Evolutionary conservation across 2,888 invertebrate genomes (phyloP).

Genomic region (Selenia dentaria): DNA sequence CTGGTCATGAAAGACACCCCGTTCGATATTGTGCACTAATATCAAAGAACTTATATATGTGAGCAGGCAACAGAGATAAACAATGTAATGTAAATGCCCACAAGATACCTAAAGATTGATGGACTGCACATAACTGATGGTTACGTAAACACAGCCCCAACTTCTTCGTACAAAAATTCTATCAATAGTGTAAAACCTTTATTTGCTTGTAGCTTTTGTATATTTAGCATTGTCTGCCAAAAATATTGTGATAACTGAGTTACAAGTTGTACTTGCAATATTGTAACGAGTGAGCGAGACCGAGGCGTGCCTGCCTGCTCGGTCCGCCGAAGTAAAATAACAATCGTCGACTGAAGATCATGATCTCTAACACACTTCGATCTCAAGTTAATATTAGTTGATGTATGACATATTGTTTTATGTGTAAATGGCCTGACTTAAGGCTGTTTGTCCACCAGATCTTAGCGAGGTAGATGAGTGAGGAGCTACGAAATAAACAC

Average conservation of each 20-base stretch:
- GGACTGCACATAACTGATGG: too few relatives aligned
- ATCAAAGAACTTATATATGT: too few relatives aligned
- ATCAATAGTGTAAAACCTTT: not conserved
- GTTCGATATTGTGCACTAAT: too few relatives aligned
- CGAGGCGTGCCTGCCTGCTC: not conserved
- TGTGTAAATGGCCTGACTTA: constrained; percentile 5
- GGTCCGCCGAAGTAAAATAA: constrained; percentile 24
- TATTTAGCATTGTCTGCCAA: constrained; percentile 47
- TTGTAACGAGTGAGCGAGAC: constrained; percentile 1
- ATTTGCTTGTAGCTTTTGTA: constrained; percentile 31
- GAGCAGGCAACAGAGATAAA: too few relatives aligned
- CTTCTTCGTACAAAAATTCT: not conserved
- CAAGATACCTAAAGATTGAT: too few relatives aligned
- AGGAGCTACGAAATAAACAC: too few relatives aligned
- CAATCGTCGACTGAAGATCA: constrained; percentile 65
- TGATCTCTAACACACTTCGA: constrained; percentile 74
- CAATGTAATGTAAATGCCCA: too few relatives aligned
- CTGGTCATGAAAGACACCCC: too few relatives aligned
- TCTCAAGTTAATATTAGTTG: constrained; percentile 70
- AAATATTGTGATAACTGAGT: constrained; percentile 43
- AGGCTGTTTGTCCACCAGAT: too few relatives aligned
- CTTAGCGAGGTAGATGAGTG: too few relatives aligned
- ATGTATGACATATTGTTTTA: constrained; percentile 37
- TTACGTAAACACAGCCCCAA: too few relatives aligned
- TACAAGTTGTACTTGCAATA: constrained; percentile 13